Evolutionary conservation across 2,797 vertebrate species (phyloP), one percentile per base, ranked within the genome.

Genomic region (Halcyon badia): DNA sequence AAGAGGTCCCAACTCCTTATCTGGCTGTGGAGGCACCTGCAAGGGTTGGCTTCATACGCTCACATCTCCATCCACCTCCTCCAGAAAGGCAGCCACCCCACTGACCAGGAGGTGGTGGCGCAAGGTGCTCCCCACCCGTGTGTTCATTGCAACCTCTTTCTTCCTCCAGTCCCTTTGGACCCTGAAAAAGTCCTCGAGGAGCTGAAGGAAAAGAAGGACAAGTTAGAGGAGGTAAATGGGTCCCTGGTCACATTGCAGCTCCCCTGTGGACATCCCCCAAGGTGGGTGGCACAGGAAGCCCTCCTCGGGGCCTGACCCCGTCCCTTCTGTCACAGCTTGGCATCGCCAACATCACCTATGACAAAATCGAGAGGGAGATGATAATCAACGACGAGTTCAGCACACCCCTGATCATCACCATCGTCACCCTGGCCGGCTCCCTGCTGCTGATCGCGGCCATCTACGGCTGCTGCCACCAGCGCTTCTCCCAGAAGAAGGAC

Each of bases 401-500:
- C 96, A 98, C 94, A 0, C 98, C 98, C 3, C 96, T 98, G 17
- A 98, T 98, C 96, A 98, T 98, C 93, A 98, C 98, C 80, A 98
- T 98, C 5, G 70, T 98, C 83, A 98, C 98, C 65, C 96, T 98
- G 98, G 98, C 98, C 0, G 97, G 97, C 24, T 97, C 98, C 56
- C 92, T 98, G 81, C 97, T 98, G n/a, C 98, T 98, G 0, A 39
- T 98, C 0, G 98, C 98, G 0, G 97, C 98, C 58, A 95, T 98
- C 86, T 98, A 98, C 0, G 98, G 98, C 91, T 98, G 98, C 85
- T 98, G 98, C 93, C 98, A 98, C 97, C 98, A 98, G 92, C 98
- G 97, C 30, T 94, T 98, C 57, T 96, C 98, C 44, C 98, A 97
- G 3, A 98, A 97, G 91, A 98, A 98, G 96, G 98, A 98, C 48